Evolutionary conservation across 2,113 vertebrate species (phyloP).

Genomic region (Plestiodon gilberti): DNA sequence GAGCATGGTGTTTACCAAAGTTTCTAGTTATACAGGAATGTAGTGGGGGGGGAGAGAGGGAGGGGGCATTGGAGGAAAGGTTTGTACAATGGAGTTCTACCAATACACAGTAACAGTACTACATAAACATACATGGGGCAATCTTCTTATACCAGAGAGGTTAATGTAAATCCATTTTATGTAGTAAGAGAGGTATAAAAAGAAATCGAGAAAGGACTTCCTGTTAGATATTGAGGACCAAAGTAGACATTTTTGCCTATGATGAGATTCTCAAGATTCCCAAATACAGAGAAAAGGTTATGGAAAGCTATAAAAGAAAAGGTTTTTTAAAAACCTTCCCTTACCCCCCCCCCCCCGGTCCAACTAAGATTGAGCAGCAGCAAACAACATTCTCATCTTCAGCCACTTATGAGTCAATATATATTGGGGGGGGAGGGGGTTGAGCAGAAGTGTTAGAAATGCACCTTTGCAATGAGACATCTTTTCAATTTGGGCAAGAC

Average conservation of each 20-base stretch:
- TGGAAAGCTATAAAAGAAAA: background rate
- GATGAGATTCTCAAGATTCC: background rate
- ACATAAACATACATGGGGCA: no score
- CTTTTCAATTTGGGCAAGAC: slow-evolving; percentile 91
- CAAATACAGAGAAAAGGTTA: background rate
- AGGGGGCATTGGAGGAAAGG: background rate
- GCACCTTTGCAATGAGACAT: slow-evolving; percentile 92
- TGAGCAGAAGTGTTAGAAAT: background rate
- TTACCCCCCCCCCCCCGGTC: background rate
- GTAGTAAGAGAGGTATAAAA: background rate
- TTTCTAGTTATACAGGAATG: background rate
- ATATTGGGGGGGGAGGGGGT: background rate
- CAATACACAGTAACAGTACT: background rate
- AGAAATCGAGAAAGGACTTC: background rate
- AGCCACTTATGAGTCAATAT: background rate
- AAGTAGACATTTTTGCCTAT: background rate
- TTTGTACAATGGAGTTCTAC: background rate
- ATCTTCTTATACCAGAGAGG: background rate
- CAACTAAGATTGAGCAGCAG: background rate
- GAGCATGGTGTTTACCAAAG: no score
- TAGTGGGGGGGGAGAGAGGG: background rate
- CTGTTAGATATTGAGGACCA: background rate
- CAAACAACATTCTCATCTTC: background rate
- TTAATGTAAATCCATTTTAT: background rate
- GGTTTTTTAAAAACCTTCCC: no score